Evolutionary conservation across 2,888 invertebrate genomes (phyloP).

Genomic region (Ochropleura plecta): DNA sequence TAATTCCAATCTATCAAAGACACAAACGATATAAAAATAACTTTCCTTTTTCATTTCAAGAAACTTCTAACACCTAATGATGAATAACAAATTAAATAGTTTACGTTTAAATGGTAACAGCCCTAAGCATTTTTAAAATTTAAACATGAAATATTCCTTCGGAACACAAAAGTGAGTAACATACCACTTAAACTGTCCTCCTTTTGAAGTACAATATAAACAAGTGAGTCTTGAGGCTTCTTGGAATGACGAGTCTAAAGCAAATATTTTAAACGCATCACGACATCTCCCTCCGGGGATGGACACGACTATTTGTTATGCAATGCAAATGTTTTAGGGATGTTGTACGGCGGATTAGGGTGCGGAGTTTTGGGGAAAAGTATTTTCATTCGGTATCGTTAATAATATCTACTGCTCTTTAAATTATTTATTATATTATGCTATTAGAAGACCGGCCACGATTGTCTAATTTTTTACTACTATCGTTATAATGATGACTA

Average conservation of each 20-base stretch:
- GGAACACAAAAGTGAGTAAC: conserved; percentile 51
- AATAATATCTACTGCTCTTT: background rate
- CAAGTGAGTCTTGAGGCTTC: conserved; percentile 56
- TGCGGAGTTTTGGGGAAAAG: conserved; percentile 5
- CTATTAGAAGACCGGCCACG: background rate
- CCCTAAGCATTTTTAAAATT: conserved; percentile 39
- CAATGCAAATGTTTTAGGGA: conserved; percentile 63
- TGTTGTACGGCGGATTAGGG: conserved; percentile 32
- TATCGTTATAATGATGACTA: background rate
- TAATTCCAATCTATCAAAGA: conserved; percentile 7
- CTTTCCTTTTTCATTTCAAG: conserved; percentile 10
- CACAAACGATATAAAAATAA: conserved; percentile 8
- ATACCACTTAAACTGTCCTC: conserved; percentile 60
- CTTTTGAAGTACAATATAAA: conserved; percentile 66
- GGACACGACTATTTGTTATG: conserved; percentile 60
- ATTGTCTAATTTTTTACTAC: background rate
- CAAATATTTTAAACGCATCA: conserved; percentile 74
- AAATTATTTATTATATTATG: background rate
- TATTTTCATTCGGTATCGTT: background rate
- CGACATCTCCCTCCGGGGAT: conserved; percentile 52
- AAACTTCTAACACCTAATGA: conserved; percentile 6
- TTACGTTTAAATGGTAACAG: conserved; percentile 20
- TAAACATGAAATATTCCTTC: conserved; percentile 40
- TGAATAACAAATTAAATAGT: conserved; percentile 37
- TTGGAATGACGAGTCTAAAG: conserved; percentile 52